phyloP scores from a whole-genome alignment of 1,140 invertebrate species.

The Cyrtorhinus lividipennis region DNA sequence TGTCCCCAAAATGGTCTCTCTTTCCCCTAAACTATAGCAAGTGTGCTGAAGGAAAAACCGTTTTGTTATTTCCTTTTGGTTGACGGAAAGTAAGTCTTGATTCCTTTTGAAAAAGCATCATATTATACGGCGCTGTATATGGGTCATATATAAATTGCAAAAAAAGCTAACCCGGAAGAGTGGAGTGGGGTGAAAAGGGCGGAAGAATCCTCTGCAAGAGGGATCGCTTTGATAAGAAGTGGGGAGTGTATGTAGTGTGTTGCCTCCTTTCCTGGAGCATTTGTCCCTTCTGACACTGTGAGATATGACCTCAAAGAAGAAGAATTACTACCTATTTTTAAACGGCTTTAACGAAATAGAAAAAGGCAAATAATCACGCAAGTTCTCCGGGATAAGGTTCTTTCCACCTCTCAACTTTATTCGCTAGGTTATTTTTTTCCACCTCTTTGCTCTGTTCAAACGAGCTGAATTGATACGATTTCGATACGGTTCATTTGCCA shows the following conservation, averaged over 20 bases:
- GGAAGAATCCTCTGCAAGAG: not conserved
- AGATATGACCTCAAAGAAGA: constrained; percentile 1
- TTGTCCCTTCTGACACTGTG: not conserved
- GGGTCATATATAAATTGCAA: constrained; percentile 1
- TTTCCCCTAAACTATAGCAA: too few relatives aligned
- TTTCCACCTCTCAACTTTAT: too few relatives aligned
- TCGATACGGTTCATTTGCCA: too few relatives aligned
- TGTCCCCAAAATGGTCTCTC: too few relatives aligned
- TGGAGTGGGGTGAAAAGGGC: too few relatives aligned
- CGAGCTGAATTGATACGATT: too few relatives aligned
- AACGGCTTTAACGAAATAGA: not conserved
- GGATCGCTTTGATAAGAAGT: constrained; percentile 1
- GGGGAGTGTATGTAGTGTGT: constrained; percentile 4
- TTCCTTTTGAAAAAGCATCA: constrained; percentile 7
- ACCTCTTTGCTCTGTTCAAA: too few relatives aligned
- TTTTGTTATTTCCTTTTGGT: not conserved
- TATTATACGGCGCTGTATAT: not conserved
- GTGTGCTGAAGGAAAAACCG: not conserved
- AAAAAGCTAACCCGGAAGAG: not conserved
- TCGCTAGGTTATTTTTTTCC: too few relatives aligned
- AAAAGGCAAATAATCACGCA: not conserved
- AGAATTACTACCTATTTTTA: not conserved
- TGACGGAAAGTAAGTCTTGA: not conserved
- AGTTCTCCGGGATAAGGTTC: not conserved
- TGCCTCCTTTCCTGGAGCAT: not conserved